A percentile compares a stretch with the other conserved stretches of the same genome.
These are phyloP conservation scores for Alectoris magna DNA, from an alignment of 2,797 vertebrate genomes.

Conservation along the genomic window DNA sequence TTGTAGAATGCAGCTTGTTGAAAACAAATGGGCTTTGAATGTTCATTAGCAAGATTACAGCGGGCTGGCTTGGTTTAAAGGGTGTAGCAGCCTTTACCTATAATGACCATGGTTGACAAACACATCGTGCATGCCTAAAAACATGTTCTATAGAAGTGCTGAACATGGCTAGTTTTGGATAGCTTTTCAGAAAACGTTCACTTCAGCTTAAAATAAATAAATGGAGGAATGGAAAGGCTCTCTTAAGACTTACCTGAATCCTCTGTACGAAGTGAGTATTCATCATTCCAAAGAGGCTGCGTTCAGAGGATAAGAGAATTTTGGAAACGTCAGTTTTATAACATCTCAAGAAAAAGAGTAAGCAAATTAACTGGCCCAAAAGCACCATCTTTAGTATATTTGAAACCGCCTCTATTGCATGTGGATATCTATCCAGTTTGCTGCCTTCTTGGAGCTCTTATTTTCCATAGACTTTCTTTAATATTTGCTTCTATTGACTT, in stretches of 20 bases:
- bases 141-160: not conserved
- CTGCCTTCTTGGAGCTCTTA: not conserved
- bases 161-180: rapidly evolving
- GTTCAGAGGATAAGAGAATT: not conserved
- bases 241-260: too few species aligned
- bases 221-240: not conserved
- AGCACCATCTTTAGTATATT: not conserved
- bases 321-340: not conserved
- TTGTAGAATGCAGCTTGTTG: not conserved
- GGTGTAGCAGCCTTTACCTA: not conserved
- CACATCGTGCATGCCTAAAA: not conserved
- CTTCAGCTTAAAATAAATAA: not conserved
- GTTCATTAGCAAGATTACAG: not conserved
- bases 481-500: not conserved
- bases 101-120: not conserved
- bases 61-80: not conserved
- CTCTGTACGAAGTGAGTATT: not conserved
- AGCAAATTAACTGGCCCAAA: not conserved
- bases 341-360: not conserved
- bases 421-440: not conserved
- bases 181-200: rapidly evolving
- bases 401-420: not conserved
- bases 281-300: not conserved
- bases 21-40: not conserved
- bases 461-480: not conserved